Base-by-base conservation (phyloP, 1,140 invertebrate species). In the Matsumurasca onukii region DNA sequence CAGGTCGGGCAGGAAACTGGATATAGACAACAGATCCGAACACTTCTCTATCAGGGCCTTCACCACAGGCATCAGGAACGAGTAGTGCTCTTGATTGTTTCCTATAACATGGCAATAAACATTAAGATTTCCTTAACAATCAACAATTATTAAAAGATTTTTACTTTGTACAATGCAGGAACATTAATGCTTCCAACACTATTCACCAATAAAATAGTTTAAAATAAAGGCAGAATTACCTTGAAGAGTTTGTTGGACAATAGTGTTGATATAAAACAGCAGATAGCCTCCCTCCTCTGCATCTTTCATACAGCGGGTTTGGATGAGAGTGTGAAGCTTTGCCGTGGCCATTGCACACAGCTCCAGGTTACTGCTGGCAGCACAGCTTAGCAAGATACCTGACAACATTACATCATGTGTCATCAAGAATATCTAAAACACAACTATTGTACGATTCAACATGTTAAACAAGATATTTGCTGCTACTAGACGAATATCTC, bases 31-130 rank as follows among this genome's bases (percentile, higher is more conserved):
- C 3, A 82, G 75, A 15, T 75, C 73, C 30, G 79, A 77, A 25
- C 81, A 80, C 76, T 86, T 86, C 59, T 87, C 86, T 27, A 89
- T 76, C 13, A 88, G 72, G 0, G 86, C 84, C 77, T 87, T 86
- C 79, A 89, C 79, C 25, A 88, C 85, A 2, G 86, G 86, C 72
- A 88, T 83, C 0, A 88, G 69, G 72, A 87, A 88, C 2, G 85
- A 84, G 75, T 88, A 87, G 68, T 85, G 84, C 63, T 86, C 85
- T 3, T 81, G 78, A 72, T 83, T 82, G 1, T 79, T 79, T 69
- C 77, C 83, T 84, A 55, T 31, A 70, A 73, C 5, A 27, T 2
- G 49, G n/a, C n/a, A 45, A n/a, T 12, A 12, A 12, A 45, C n/a
- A n/a, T n/a, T n/a, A n/a, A n/a, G n/a, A n/a, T n/a, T n/a, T n/a